These are phyloP conservation scores for Theocolax elegans DNA, from an alignment of 1,140 invertebrate species.

Conservation along the genomic window DNA sequence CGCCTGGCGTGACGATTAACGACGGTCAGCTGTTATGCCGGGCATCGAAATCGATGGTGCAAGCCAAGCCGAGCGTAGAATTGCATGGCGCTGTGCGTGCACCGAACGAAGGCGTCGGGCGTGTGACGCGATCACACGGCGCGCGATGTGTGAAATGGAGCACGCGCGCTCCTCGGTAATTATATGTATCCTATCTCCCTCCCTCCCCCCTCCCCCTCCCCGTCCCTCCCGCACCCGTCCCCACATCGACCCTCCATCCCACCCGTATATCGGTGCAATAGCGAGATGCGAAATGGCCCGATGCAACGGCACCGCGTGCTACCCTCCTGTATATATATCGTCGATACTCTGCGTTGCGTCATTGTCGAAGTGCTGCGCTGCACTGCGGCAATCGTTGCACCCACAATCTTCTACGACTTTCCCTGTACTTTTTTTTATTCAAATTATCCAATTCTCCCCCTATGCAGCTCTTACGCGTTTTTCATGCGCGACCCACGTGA, in stretches of 20 bases:
- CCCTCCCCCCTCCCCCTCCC: background rate
- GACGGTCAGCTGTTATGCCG: background rate
- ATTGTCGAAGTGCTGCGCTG: constrained; percentile 37
- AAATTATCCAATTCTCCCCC: background rate
- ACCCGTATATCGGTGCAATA: too few species aligned
- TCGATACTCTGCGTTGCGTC: constrained; percentile 30
- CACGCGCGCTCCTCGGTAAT: constrained; percentile 60
- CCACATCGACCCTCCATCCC: background rate
- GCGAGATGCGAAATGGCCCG: too few species aligned
- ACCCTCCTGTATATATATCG: background rate
- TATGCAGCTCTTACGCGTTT: background rate
- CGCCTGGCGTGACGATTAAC: background rate
- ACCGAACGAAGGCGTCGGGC: constrained; percentile 58
- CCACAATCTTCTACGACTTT: too few species aligned
- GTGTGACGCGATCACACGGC: constrained; percentile 65
- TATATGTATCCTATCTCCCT: constrained; percentile 62
- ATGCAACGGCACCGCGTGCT: too few species aligned
- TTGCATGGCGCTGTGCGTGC: constrained; percentile 44
- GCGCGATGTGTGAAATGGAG: constrained; percentile 67
- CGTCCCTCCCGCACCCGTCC: background rate
- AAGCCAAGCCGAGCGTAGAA: constrained; percentile 46
- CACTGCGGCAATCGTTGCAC: constrained; percentile 24
- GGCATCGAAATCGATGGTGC: constrained; percentile 42
- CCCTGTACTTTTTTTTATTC: constrained; percentile 5
- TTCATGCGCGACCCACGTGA: constrained; percentile 5